phyloP scores from a whole-genome alignment of 2,888 invertebrate genomes.

The Volucella zonaria region DNA sequence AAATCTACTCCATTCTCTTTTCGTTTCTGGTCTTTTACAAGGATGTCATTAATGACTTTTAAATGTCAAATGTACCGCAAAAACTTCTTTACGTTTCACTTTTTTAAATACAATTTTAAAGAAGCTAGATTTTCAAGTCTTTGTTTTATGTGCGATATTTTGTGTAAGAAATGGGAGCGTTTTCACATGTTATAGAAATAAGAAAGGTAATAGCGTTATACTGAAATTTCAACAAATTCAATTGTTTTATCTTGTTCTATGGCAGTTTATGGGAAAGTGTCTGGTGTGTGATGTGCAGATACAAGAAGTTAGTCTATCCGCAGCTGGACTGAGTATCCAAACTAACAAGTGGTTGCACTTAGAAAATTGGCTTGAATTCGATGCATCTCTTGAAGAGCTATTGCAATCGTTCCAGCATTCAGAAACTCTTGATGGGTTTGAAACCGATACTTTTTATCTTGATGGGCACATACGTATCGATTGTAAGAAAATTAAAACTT shows the following conservation, averaged over 20 bases:
- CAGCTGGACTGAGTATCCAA: constrained; percentile 38
- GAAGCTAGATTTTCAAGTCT: not conserved
- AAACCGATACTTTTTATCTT: constrained; percentile 41
- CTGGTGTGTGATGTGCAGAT: constrained; percentile 67
- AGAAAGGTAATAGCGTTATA: constrained; percentile 35
- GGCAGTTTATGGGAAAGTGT: constrained; percentile 63
- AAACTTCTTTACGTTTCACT: constrained; percentile 8
- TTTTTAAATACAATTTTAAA: constrained; percentile 8
- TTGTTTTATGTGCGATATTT: not conserved
- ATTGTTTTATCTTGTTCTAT: not conserved
- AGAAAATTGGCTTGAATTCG: constrained; percentile 68
- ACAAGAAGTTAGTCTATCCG: constrained; percentile 36
- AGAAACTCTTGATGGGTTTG: constrained; percentile 57
- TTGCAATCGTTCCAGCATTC: constrained; percentile 30
- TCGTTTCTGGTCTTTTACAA: not conserved
- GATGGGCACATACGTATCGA: constrained; percentile 60
- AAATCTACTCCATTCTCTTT: not conserved
- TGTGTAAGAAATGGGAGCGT: constrained; percentile 36
- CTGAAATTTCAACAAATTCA: not conserved
- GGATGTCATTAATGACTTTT: not conserved
- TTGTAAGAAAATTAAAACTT: constrained; percentile 47
- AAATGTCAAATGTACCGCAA: constrained; percentile 54
- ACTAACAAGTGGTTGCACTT: constrained; percentile 73
- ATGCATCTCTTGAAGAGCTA: constrained; percentile 53
- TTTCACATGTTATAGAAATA: constrained; percentile 60